Base-by-base conservation (phyloP, 1,140 invertebrate genomes). In the Oncopeltus fasciatus region DNA sequence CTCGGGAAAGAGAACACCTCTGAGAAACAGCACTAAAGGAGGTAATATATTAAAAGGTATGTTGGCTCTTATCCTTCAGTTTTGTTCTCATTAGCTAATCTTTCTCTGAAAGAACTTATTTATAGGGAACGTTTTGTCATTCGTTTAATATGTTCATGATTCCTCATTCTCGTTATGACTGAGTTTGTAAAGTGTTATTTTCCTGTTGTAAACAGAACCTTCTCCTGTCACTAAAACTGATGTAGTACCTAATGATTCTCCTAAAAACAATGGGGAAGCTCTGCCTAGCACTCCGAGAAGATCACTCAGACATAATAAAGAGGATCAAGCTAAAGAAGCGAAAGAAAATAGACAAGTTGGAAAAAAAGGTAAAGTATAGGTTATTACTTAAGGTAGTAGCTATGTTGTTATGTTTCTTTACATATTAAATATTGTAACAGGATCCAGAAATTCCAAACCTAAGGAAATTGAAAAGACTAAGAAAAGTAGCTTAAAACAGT, bases 21-120 rank as follows among this genome's bases (percentile, higher is more conserved):
- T 53, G 26, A 53, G 26, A 53, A 24, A 18, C 14, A 53, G 49
- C 24, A 53, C 49, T 2, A 53, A 24, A 53, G 24, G 49, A 24
- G 24, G 18, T 53, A 53, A 53, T 18, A 53, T 53, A 24, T 8
- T 53, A 9, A 53, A 53, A 53, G 49, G 49, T 53, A 53, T 53
- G 9, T 53, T 24, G 31, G 14, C 14, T 38, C 14, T 8, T 38
- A 38, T 38, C n/a, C n/a, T n/a, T n/a, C n/a, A n/a, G n/a, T n/a
- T n/a, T n/a, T n/a, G n/a, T n/a, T n/a, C n/a, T n/a, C n/a, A n/a
- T n/a, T n/a, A n/a, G n/a, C n/a, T n/a, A n/a, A n/a, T n/a, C n/a
- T n/a, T n/a, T n/a, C n/a, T n/a, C n/a, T n/a, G n/a, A n/a, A n/a
- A n/a, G n/a, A n/a, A n/a, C n/a, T n/a, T n/a, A n/a, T n/a, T n/a